phyloP scores from a whole-genome alignment of 2,797 vertebrate species.

The Helostoma temminkii region DNA sequence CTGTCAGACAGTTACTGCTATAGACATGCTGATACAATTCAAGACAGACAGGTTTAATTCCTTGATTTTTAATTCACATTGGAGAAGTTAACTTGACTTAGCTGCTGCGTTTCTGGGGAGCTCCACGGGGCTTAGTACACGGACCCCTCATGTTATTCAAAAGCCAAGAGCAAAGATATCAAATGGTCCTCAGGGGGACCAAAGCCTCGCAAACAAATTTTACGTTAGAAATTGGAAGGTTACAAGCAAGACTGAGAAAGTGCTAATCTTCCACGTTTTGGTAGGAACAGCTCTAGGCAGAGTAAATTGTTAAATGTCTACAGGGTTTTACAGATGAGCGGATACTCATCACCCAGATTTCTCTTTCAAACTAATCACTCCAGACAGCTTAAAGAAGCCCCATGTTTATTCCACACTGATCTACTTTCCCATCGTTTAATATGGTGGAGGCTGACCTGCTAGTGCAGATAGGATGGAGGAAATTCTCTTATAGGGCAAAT shows the following conservation, averaged over 20 bases:
- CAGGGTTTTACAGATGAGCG: conserved; percentile 56
- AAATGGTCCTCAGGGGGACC: conserved; percentile 22
- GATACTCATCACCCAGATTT: conserved; percentile 50
- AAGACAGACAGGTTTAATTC: conserved; percentile 71
- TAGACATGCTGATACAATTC: conserved; percentile 75
- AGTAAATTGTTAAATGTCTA: conserved; percentile 54
- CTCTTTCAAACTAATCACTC: conserved; percentile 56
- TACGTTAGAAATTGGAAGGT: conserved; percentile 44
- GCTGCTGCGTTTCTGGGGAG: conserved; percentile 17
- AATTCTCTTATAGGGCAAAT: conserved; percentile 60
- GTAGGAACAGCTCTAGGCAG: conserved; percentile 50
- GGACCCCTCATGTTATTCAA: conserved; percentile 42
- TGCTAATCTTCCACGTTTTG: conserved; percentile 52
- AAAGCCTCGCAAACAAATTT: conserved; percentile 35
- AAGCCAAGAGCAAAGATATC: conserved; percentile 8
- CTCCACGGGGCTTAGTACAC: conserved; percentile 27
- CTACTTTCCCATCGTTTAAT: conserved; percentile 36
- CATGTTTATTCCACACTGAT: conserved; percentile 16
- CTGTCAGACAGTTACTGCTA: conserved; percentile 64
- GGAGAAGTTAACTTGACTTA: conserved; percentile 33
- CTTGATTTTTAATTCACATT: conserved; percentile 40
- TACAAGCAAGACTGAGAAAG: conserved; percentile 30
- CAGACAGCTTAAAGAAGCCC: conserved; percentile 42
- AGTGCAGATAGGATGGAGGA: conserved; percentile 44
- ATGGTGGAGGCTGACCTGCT: conserved; percentile 38